A percentile compares a stretch with the other conserved stretches of the same genome.
Evolutionary conservation across 2,113 vertebrate species (phyloP).

Genomic region (Corynorhinus townsendii): DNA sequence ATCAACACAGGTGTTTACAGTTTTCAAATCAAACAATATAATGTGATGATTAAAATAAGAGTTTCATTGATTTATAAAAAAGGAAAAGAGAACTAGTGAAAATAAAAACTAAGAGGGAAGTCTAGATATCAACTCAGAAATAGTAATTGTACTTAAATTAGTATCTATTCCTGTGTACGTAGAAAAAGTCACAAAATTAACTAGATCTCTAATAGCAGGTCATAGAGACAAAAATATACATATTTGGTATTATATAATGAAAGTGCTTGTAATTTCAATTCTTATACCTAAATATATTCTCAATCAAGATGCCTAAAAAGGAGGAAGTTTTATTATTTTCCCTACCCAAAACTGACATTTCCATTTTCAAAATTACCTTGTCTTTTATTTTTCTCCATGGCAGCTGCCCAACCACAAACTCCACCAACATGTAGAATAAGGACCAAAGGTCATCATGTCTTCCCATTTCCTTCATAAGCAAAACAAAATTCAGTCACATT

Average conservation of each 20-base stretch:
- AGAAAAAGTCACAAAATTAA: constrained; percentile 8
- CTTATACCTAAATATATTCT: constrained; percentile 26
- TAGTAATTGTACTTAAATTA: constrained; percentile 17
- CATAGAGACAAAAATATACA: constrained; percentile 8
- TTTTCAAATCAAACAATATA: constrained; percentile 37
- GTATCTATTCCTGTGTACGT: neutral
- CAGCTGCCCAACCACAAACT: constrained; percentile 96
- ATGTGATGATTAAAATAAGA: constrained; percentile 43
- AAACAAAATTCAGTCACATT: constrained; percentile 62
- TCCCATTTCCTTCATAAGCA: constrained; percentile 93
- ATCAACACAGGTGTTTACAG: neutral
- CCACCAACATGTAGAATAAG: constrained; percentile 99
- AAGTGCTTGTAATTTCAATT: constrained; percentile 6
- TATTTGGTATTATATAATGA: neutral
- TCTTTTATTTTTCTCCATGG: constrained; percentile 99
- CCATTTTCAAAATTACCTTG: constrained; percentile 85
- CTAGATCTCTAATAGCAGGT: constrained; percentile 18
- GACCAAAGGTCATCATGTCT: constrained; percentile 99
- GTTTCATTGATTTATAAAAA: neutral
- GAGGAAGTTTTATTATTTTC: neutral
- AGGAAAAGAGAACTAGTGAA: neutral
- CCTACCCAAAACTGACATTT: constrained; percentile 10
- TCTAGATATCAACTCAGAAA: constrained; percentile 26
- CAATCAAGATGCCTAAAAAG: neutral
- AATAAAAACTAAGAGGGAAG: neutral